Base-by-base conservation (phyloP, 2,797 vertebrate genomes). In the Acridotheres tristis region DNA sequence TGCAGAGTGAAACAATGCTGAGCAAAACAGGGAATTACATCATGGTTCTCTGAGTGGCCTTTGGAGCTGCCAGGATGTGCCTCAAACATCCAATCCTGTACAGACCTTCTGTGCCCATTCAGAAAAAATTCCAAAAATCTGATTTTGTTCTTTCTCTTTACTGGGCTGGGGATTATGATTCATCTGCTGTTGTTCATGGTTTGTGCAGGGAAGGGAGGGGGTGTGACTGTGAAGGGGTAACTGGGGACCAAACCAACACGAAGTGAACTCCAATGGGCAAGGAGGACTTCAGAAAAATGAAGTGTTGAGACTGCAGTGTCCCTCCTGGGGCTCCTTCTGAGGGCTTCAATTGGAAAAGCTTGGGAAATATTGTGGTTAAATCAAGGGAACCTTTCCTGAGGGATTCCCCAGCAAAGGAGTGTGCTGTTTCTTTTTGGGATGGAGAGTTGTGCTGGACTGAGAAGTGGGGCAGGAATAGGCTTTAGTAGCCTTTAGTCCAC, bases 41-140 rank as follows among this genome's bases (percentile, higher is more conserved):
- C 27, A 1, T 10, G 2, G 0, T 7, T 12, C 25, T 58, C 59
- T 7, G 8, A 72, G 66, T 7, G 29, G 18, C 32, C 1, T 0
- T 7, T 0, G 0, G 30, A 73, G 43, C 36, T 79, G 20, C 55
- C 13, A 29, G 62, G 42, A 25, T 51, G 10, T 58, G 75, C n/a
- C 22, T 43, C 40, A 30, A 14, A 25, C 17, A 16, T 16, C 15
- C 0, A 0, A 36, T 16, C 40, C 5, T 0, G 1, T 10, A 12
- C 30, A 62, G 50, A 65, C 15, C 7, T 6, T 18, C n/a, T 5
- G 1, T 4, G 26, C 8, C 16, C 40, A 10, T 8, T 20, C 30
- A 26, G 34, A 16, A 36, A 50, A 63, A 21, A 38, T 0, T 10
- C 13, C 7, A 10, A 45, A 81, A 61, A 20, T 10, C 27, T 54